Percentiles rank a stretch among this genome's conserved stretches.
Conservation (phyloP, 2,888 invertebrate genomes). For the Labia minor region DNA sequence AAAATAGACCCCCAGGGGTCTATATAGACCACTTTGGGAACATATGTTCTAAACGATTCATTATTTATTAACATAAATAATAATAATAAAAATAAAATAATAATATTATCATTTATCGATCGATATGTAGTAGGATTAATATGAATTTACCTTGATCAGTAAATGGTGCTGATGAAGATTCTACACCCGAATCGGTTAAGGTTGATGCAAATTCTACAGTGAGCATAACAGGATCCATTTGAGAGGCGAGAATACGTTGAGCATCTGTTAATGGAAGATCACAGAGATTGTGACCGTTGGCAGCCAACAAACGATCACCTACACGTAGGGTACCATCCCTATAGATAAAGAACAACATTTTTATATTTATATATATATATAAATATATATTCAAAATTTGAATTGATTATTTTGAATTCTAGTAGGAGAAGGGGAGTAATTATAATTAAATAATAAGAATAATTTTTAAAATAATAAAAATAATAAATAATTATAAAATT, state of each 20-base stretch:
- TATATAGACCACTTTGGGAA: too few species aligned
- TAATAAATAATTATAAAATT: too few species aligned
- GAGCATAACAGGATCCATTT: conserved; percentile 36
- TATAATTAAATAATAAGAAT: too few species aligned
- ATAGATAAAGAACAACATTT: conserved; percentile 24
- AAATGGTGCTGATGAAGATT: conserved; percentile 40
- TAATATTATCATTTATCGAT: too few species aligned
- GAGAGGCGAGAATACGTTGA: conserved; percentile 58
- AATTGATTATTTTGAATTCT: not conserved
- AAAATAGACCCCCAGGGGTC: too few species aligned
- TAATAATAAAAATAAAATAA: too few species aligned
- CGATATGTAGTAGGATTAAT: too few species aligned
- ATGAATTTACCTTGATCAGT: conserved; percentile 74
- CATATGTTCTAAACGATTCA: too few species aligned
- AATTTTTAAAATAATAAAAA: too few species aligned
- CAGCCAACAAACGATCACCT: conserved; percentile 78
- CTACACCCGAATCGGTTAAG: conserved; percentile 3
- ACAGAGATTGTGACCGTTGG: conserved; percentile 61
- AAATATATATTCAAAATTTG: not conserved
- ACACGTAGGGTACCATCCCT: conserved; percentile 81
- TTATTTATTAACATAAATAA: too few species aligned
- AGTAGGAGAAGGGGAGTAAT: too few species aligned
- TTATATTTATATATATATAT: not conserved
- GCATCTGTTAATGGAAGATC: conserved; percentile 75
- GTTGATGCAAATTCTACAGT: conserved; percentile 30